Percentiles rank a stretch among this genome's conserved stretches.
Conservation (phyloP, 2,797 vertebrate species). For the Dendrocincla tyrannina region DNA sequence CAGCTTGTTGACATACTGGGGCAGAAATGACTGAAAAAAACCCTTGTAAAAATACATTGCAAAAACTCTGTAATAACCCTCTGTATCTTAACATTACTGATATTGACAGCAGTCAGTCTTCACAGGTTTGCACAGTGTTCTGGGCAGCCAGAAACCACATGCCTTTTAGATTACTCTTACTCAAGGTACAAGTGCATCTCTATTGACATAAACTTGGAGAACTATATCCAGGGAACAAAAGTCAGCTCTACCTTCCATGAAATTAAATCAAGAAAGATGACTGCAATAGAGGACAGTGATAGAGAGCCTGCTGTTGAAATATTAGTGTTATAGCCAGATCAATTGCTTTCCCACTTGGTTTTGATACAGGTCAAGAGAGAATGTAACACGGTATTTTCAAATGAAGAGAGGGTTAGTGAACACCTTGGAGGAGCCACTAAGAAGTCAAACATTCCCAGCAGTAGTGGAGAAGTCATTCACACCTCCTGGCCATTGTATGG, state of each 20-base stretch:
- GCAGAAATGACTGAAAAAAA: slow-evolving; percentile 64
- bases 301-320: background rate
- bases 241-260: background rate
- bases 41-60: background rate
- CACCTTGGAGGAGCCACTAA: background rate
- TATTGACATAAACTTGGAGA: background rate
- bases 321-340: background rate
- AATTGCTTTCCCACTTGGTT: background rate
- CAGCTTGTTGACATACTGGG: slow-evolving; percentile 83
- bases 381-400: background rate
- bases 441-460: background rate
- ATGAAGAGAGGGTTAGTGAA: background rate
- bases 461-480: background rate
- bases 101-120: background rate
- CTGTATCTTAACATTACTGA: background rate
- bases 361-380: background rate
- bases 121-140: background rate
- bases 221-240: background rate
- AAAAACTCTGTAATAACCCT: background rate
- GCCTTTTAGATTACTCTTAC: background rate
- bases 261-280: background rate
- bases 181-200: background rate
- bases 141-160: background rate
- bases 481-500: background rate
- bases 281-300: background rate